Evolutionary conservation across 2,113 vertebrate species (phyloP).

Genomic region (Galbula dea): DNA sequence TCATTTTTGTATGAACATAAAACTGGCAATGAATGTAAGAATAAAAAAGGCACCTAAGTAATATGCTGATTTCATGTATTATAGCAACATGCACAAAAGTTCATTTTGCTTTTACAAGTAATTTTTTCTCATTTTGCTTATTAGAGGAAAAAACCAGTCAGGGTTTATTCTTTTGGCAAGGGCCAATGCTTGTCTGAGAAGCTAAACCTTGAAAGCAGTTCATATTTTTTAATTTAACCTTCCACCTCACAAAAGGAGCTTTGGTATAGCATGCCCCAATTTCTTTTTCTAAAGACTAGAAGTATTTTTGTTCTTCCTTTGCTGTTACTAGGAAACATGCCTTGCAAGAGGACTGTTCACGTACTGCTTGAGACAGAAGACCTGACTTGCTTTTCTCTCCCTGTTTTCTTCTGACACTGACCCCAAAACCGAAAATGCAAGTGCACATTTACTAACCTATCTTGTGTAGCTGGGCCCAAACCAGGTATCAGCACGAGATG

Average conservation of each 20-base stretch:
- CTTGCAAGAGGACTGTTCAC: not conserved
- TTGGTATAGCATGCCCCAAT: not conserved
- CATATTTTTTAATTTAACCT: not conserved
- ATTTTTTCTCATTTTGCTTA: not conserved
- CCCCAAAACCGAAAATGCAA: not conserved
- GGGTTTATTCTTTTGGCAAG: not conserved
- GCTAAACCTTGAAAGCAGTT: not conserved
- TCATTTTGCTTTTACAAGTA: not conserved
- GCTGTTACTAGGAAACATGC: constrained; percentile 54
- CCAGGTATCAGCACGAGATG: not conserved
- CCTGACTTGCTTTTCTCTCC: constrained; percentile 14
- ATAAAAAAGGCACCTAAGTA: constrained; percentile 48
- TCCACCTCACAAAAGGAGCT: not conserved
- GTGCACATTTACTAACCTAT: not conserved
- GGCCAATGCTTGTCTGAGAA: not conserved
- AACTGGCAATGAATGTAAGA: not conserved
- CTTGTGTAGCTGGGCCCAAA: not conserved
- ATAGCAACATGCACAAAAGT: not conserved
- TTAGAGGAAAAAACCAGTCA: not conserved
- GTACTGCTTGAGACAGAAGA: constrained; percentile 28
- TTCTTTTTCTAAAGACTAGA: constrained; percentile 37
- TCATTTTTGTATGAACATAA: not conserved
- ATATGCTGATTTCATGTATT: not conserved
- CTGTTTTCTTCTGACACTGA: not conserved
- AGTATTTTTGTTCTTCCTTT: constrained; percentile 42